Evolutionary conservation across 2,113 vertebrate species (phyloP), one percentile per base, ranked within the genome.

Genomic region (Salvelinus sp.): DNA sequence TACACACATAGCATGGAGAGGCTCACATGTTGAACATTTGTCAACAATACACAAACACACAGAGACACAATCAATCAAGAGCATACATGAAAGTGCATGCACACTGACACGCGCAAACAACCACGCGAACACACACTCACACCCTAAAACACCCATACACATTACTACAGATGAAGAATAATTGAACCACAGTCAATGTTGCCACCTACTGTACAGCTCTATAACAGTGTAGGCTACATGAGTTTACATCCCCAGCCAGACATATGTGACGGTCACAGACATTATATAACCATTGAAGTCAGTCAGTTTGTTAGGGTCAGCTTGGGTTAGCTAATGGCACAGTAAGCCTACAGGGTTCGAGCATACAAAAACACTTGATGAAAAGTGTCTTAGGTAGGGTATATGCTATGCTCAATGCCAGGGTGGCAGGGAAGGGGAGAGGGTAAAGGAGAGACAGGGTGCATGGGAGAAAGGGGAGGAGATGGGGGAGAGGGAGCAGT

Each of bases 191-290:
- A 83, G 88, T 82, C 82, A 79, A 2, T 81, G 85, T 82, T 85
- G 90, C 87, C 90, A 88, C 87, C 88, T 90, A 87, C 86, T 87
- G 87, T 85, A 85, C 83, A 54, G 13, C 71, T 64, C 75, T 44
- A 10, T 18, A 54, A 18, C 67, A 57, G 7, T 70, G 20, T 44
- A 10, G 38, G 38, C 38, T 23, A 74, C 68, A 6, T 2, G 38
- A 10, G 50, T 10, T 10, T 50, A 60, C 81, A 80, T 70, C 67
- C 30, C 71, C 73, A 82, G 65, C 70, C 63, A 73, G 58, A 23
- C 7, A n/a, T 9, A 18, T 38, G 9, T 38, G 38, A 44, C 9
- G 38, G 9, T 44, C 38, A 62, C 12, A 72, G 20, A 25, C 50
- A 72, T 63, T 4, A 2, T 33, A 28, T 57, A 28, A 18, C 62